Conservation (phyloP, 2,113 vertebrate genomes). For the Piaya cayana region DNA sequence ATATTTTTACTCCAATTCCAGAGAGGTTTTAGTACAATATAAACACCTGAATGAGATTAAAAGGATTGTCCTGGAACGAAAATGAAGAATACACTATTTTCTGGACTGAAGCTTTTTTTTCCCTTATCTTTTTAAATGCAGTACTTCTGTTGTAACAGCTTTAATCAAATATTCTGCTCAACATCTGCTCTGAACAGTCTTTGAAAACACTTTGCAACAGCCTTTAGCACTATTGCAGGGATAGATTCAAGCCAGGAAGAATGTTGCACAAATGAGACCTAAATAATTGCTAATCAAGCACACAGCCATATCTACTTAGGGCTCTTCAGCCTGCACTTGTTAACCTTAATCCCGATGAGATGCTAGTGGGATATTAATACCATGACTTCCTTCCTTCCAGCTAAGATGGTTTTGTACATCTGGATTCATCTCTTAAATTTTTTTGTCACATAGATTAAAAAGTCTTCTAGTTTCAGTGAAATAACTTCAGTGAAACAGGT, state of each 20-base stretch:
- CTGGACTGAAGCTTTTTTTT: neutral
- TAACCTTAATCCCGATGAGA: slow-evolving; percentile 58
- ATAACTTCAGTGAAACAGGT: neutral
- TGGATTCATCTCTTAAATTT: neutral
- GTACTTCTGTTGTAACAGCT: neutral
- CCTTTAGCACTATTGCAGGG: neutral
- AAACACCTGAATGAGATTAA: neutral
- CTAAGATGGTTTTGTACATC: neutral
- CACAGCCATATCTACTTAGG: neutral
- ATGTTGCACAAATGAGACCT: slow-evolving; percentile 1
- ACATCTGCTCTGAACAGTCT: neutral
- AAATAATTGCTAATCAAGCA: slow-evolving; percentile 34
- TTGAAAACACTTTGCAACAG: neutral
- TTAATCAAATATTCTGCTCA: neutral
- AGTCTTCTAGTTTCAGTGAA: neutral
- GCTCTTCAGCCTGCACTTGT: neutral
- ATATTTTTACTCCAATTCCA: neutral
- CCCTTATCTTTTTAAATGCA: neutral
- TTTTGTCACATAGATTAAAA: neutral
- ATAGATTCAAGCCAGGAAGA: neutral
- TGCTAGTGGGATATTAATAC: slow-evolving; percentile 44
- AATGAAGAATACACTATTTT: neutral
- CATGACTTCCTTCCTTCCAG: neutral
- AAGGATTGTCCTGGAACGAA: neutral
- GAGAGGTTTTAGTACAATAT: neutral